These are phyloP conservation scores for Vesta saturnalis DNA, from an alignment of 2,888 invertebrate species.

Conservation along the genomic window DNA sequence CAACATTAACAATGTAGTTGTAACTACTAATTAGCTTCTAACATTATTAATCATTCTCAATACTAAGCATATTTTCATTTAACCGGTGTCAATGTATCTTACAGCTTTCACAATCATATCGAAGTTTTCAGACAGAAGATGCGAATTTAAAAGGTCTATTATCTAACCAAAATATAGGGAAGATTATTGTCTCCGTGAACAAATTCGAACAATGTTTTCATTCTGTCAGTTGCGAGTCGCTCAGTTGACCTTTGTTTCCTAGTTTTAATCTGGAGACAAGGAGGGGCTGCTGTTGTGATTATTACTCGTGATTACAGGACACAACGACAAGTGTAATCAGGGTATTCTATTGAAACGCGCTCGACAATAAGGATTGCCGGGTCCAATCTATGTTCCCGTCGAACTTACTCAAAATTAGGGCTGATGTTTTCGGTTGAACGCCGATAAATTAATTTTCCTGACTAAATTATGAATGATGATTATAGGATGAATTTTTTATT, in stretches of 20 bases:
- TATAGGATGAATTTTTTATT: constrained; percentile 18
- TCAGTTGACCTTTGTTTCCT: constrained; percentile 59
- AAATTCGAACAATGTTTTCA: constrained; percentile 37
- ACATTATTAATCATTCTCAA: too few relatives aligned
- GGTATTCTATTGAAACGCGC: constrained; percentile 48
- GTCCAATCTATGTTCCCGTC: constrained; percentile 44
- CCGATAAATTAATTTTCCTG: constrained; percentile 37
- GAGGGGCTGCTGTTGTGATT: constrained; percentile 47
- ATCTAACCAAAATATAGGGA: constrained; percentile 4
- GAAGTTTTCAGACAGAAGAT: too few relatives aligned
- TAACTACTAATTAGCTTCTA: too few relatives aligned
- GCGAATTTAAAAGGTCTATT: not conserved
- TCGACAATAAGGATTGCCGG: constrained; percentile 46
- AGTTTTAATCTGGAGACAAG: constrained; percentile 58
- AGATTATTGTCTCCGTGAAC: constrained; percentile 33
- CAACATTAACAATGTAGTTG: too few relatives aligned
- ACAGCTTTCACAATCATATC: too few relatives aligned
- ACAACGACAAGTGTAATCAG: constrained; percentile 51
- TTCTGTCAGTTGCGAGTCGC: constrained; percentile 44
- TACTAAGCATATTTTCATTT: too few relatives aligned
- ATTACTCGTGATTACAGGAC: constrained; percentile 47
- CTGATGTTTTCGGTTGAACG: constrained; percentile 38
- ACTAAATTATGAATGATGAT: constrained; percentile 29
- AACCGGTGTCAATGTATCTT: too few relatives aligned
- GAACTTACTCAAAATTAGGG: constrained; percentile 39